Conservation (phyloP, 2,113 vertebrate genomes). For the Microtus richardsoni region DNA sequence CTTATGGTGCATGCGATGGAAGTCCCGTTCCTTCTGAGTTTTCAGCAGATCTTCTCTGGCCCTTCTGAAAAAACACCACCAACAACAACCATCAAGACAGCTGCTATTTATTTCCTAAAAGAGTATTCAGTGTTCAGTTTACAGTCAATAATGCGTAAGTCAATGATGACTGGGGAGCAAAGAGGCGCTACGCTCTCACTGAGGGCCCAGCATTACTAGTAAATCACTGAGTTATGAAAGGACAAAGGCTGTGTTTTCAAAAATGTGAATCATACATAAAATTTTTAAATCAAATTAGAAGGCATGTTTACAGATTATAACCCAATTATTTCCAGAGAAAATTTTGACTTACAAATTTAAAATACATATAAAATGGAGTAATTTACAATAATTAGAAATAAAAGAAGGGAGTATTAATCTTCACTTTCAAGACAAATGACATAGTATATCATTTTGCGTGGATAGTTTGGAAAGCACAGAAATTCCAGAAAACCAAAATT, state of each 20-base stretch:
- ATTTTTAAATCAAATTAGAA: slow-evolving; percentile 58
- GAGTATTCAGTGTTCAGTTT: not conserved
- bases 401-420: not conserved
- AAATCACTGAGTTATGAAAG: not conserved
- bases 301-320: not conserved
- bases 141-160: not conserved
- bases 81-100: not conserved
- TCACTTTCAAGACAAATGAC: not conserved
- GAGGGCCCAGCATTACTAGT: not conserved
- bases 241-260: not conserved
- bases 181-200: not conserved
- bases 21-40: slow-evolving; percentile 90
- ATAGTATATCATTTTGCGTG: not conserved
- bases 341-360: not conserved
- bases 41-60: slow-evolving; percentile 87
- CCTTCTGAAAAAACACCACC: slow-evolving; percentile 80
- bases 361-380: slow-evolving; percentile 15
- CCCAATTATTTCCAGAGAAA: not conserved
- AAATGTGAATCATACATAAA: slow-evolving; percentile 2
- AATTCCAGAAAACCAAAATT: slow-evolving; percentile 11
- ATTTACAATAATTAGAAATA: slow-evolving; percentile 46
- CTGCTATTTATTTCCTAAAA: not conserved
- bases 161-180: not conserved
- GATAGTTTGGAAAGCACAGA: not conserved
- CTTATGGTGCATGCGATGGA: slow-evolving; percentile 91